phyloP scores from a whole-genome alignment of 1,140 invertebrate species.

The Neodiprion pinetum region DNA sequence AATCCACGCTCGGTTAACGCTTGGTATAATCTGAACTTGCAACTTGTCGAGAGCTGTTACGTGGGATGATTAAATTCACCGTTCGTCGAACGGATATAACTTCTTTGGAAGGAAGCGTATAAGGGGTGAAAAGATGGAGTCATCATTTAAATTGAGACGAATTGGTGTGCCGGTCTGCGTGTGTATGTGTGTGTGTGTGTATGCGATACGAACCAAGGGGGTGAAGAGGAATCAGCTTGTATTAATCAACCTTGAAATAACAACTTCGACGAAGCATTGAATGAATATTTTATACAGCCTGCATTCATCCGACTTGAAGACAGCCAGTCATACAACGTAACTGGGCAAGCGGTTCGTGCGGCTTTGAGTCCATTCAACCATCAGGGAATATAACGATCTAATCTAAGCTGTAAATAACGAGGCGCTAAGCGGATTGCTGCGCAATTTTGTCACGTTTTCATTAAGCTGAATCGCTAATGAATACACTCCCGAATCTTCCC shows the following conservation, averaged over 20 bases:
- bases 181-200: too few relatives aligned
- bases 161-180: not conserved
- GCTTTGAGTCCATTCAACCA: too few relatives aligned
- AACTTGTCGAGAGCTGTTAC: not conserved
- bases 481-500: too few relatives aligned
- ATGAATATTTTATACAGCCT: too few relatives aligned
- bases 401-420: too few relatives aligned
- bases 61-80: not conserved
- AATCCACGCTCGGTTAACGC: not conserved
- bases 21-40: not conserved
- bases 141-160: not conserved
- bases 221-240: not conserved
- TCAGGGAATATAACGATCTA: too few relatives aligned
- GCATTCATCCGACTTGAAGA: too few relatives aligned
- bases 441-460: too few relatives aligned
- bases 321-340: too few relatives aligned
- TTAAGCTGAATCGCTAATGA: too few relatives aligned
- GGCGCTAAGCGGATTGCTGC: too few relatives aligned
- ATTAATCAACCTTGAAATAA: slow-evolving; percentile 4
- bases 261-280: not conserved
- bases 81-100: not conserved
- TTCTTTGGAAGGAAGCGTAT: not conserved
- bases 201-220: not conserved
- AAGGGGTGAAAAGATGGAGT: not conserved
- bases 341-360: too few relatives aligned